Evolutionary conservation across 2,797 vertebrate genomes (phyloP), one percentile per base, ranked within the genome.

Genomic region (Sebastes vulpes): DNA sequence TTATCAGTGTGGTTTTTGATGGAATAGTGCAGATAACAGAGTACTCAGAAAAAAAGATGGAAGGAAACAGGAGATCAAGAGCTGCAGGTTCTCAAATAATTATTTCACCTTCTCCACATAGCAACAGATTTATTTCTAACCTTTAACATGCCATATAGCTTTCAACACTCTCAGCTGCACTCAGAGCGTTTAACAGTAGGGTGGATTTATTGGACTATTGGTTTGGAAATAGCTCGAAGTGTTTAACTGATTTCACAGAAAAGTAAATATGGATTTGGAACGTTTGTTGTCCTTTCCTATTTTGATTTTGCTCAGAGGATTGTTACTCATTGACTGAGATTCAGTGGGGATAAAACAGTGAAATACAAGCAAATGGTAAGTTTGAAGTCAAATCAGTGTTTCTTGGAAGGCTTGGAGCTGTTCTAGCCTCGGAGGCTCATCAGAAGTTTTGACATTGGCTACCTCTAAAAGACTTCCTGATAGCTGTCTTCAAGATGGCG

Each of bases 1-100:
- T 97, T 98, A 98, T 98, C 98, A 96, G 94, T 65, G 38, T 90
- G 93, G 90, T 95, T 95, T 97, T 96, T 98, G 98, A 99, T 98
- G 96, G 96, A 97, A 96, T 95, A 94, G 96, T 94, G 96, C 93
- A 97, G 97, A 98, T 98, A 98, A 98, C 95, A 95, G 72, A 92
- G 88, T 92, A 96, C 95, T 95, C 96, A 96, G 96, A 58, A 71
- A 95, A 95, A 96, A 96, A 96, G 95, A 96, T 91, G 85, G 89
- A 91, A 84, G 91, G 92, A 91, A 92, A 95, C 95, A 96, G 95
- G 95, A 97, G 96, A 97, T 97, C 96, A 97, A 96, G 95, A 97
- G 95, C 93, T 92, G 90, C 96, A 96, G 75, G 4, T 78, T 94
- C 94, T 97, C 92, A 93, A 96, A 97, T 97, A 97, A 97, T 97